Evolutionary conservation across 1,140 invertebrate genomes (phyloP).

Genomic region (Penaeus vannamei): DNA sequence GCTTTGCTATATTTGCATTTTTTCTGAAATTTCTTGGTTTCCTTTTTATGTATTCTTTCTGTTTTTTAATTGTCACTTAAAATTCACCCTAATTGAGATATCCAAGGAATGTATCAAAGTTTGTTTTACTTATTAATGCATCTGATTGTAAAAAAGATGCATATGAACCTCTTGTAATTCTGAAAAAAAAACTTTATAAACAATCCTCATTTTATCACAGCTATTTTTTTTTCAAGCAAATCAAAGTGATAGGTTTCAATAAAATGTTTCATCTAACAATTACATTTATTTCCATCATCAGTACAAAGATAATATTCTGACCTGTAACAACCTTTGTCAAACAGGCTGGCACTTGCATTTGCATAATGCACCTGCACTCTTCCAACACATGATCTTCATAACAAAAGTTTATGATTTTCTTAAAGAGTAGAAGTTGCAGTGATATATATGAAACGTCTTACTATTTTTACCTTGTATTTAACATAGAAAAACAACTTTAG

Average conservation of each 20-base stretch:
- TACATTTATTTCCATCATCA: conserved; percentile 61
- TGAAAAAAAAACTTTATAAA: no score
- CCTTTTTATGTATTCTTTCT: no score
- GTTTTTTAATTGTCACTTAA: no score
- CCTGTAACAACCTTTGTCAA: conserved; percentile 57
- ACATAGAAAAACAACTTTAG: conserved; percentile 2
- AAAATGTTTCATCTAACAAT: conserved; percentile 48
- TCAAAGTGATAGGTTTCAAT: neutral
- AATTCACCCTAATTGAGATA: no score
- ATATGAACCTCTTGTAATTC: no score
- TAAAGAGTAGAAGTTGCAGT: no score
- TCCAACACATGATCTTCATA: neutral
- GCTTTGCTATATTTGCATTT: no score
- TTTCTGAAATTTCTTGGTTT: no score
- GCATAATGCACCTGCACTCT: conserved; percentile 35
- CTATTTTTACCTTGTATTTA: neutral
- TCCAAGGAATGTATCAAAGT: no score
- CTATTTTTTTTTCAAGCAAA: neutral
- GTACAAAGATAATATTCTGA: conserved; percentile 63
- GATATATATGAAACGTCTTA: no score
- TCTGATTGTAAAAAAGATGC: no score
- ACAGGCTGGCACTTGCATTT: conserved; percentile 45
- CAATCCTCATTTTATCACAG: neutral
- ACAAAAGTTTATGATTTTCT: neutral
- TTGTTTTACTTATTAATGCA: no score